These are phyloP conservation scores for Drosophila lacteicornis DNA, from an alignment of 1,140 invertebrate species.

Conservation along the genomic window DNA sequence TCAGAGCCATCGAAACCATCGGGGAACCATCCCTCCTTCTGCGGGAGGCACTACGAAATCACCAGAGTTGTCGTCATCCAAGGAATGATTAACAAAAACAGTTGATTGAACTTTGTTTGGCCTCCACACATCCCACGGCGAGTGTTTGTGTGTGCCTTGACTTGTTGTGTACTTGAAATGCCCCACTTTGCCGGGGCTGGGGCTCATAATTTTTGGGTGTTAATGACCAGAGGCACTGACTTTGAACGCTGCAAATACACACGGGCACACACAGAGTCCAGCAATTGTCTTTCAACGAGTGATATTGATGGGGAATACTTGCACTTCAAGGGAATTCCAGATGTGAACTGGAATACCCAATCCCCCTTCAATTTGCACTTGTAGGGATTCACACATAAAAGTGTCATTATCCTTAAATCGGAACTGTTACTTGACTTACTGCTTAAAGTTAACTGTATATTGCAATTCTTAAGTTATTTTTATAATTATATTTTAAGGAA, in stretches of 20 bases:
- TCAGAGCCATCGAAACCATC: background rate
- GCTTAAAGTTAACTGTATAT: too few relatives aligned
- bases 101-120: constrained; percentile 66
- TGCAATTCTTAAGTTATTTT: too few relatives aligned
- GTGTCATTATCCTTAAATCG: background rate
- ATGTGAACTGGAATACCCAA: background rate
- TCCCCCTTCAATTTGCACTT: background rate
- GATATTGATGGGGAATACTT: constrained; percentile 14
- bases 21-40: background rate
- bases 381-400: background rate
- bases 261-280: constrained; percentile 7
- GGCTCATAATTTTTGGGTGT: constrained; percentile 62
- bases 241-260: constrained; percentile 18
- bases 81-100: constrained; percentile 57
- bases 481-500: too few relatives aligned
- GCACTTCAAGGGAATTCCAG: constrained; percentile 15
- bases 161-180: constrained; percentile 41
- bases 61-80: constrained; percentile 31
- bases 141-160: constrained; percentile 17
- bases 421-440: too few relatives aligned
- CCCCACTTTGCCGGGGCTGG: constrained; percentile 49
- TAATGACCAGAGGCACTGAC: constrained; percentile 55
- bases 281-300: constrained; percentile 31
- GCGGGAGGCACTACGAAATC: constrained; percentile 1
- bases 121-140: constrained; percentile 47